Conservation (phyloP, 2,113 vertebrate genomes). For the Mola mola region DNA sequence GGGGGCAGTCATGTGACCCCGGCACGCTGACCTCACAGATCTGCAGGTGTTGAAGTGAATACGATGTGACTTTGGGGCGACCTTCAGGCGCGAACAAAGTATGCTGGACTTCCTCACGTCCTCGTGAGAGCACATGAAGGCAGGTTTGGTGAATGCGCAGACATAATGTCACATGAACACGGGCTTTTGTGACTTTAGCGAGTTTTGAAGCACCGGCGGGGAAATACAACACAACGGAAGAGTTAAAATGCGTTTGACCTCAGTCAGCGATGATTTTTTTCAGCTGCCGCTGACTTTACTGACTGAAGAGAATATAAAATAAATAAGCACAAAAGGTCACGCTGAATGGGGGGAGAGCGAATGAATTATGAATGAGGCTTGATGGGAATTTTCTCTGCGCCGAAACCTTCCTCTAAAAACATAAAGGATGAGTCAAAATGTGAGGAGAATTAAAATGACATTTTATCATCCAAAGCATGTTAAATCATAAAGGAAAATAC, state of each 20-base stretch:
- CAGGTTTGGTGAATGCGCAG: not conserved
- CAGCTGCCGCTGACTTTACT: not conserved
- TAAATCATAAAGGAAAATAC: too few species aligned
- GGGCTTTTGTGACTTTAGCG: not conserved
- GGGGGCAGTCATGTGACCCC: conserved; percentile 78
- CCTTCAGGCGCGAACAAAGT: conserved; percentile 64
- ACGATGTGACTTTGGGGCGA: conserved; percentile 83
- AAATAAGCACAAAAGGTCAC: conserved; percentile 28
- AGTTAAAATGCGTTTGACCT: too few species aligned
- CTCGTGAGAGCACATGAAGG: not conserved
- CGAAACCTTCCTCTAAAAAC: not conserved
- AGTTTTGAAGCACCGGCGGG: conserved; percentile 7
- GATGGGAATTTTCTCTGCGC: conserved; percentile 13
- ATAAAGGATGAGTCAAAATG: not conserved
- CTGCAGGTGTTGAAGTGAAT: conserved; percentile 88
- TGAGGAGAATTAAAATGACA: conserved; percentile 20
- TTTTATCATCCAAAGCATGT: too few species aligned
- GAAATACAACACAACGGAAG: not conserved
- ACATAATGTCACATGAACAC: not conserved
- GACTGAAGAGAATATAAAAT: not conserved
- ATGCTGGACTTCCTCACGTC: not conserved
- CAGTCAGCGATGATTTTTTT: too few species aligned
- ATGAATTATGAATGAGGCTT: conserved; percentile 39
- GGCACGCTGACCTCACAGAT: conserved; percentile 80
- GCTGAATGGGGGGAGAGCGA: not conserved